phyloP scores from a whole-genome alignment of 2,113 vertebrate species.

The Verasper variegatus region DNA sequence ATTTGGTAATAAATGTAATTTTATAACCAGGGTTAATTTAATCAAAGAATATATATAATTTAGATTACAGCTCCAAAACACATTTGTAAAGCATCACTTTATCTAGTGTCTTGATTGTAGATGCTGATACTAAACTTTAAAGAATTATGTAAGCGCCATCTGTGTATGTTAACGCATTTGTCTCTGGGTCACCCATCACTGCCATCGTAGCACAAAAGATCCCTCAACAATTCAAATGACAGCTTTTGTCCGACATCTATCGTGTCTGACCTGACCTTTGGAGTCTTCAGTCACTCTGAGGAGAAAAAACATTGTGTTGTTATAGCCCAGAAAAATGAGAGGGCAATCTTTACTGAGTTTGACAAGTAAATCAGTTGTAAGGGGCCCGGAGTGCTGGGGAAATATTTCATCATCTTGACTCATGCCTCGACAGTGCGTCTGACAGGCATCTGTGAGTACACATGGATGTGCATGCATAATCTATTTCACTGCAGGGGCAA shows the following conservation, averaged over 20 bases:
- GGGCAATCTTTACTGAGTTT: conserved; percentile 35
- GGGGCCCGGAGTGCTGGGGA: conserved; percentile 45
- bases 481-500: conserved; percentile 61
- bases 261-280: conserved; percentile 53
- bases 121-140: conserved; percentile 5
- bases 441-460: conserved; percentile 77
- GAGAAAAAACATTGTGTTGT: conserved; percentile 37
- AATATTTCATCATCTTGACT: conserved; percentile 69
- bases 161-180: conserved; percentile 23
- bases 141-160: neutral
- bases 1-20: too few species aligned
- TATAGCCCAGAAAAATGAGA: conserved; percentile 29
- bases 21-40: too few species aligned
- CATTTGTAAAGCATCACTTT: neutral
- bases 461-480: conserved; percentile 74
- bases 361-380: conserved; percentile 72
- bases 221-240: conserved; percentile 53
- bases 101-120: conserved; percentile 10
- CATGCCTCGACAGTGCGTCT: conserved; percentile 49
- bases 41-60: too few species aligned
- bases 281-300: conserved; percentile 27
- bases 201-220: conserved; percentile 27
- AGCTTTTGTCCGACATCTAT: conserved; percentile 42
- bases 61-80: too few species aligned
- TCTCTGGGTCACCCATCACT: conserved; percentile 46